Percentiles rank a stretch among this genome's conserved stretches.
Evolutionary conservation across 2,113 vertebrate genomes (phyloP).

Genomic region (Hippocampus abdominalis): DNA sequence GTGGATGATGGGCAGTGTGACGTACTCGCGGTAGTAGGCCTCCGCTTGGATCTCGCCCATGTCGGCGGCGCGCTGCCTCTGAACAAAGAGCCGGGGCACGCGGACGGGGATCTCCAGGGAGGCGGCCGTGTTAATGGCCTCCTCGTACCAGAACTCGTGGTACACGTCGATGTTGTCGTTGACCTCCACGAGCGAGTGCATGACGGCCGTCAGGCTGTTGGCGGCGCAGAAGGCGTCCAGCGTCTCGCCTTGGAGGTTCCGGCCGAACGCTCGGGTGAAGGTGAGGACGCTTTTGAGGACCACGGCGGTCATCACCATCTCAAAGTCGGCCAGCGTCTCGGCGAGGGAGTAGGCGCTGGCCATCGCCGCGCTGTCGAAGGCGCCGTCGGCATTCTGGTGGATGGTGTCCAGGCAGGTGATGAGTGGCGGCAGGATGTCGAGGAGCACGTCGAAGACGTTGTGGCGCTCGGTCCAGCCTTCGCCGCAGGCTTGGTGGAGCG

Average conservation of each 20-base stretch:
- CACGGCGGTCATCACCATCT: constrained; percentile 81
- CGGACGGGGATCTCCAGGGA: constrained; percentile 77
- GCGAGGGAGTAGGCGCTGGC: constrained; percentile 75
- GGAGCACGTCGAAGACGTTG: constrained; percentile 80
- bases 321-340: constrained; percentile 82
- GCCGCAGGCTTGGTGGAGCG: constrained; percentile 73
- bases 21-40: constrained; percentile 84
- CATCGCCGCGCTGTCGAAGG: constrained; percentile 59
- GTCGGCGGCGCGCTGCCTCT: constrained; percentile 72
- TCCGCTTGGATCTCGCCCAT: constrained; percentile 78
- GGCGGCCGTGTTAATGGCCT: constrained; percentile 78
- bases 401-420: constrained; percentile 82
- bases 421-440: constrained; percentile 79
- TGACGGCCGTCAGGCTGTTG: constrained; percentile 83
- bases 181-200: constrained; percentile 88
- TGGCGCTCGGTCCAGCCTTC: constrained; percentile 81
- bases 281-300: constrained; percentile 84
- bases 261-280: constrained; percentile 87
- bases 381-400: constrained; percentile 62
- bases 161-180: constrained; percentile 92
- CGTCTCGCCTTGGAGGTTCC: constrained; percentile 84
- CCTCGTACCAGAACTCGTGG: constrained; percentile 95
- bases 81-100: constrained; percentile 78
- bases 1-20: constrained; percentile 81
- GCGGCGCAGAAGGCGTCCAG: constrained; percentile 85